Evolutionary conservation across 2,797 vertebrate species (phyloP).

Genomic region (Chelon auratus): DNA sequence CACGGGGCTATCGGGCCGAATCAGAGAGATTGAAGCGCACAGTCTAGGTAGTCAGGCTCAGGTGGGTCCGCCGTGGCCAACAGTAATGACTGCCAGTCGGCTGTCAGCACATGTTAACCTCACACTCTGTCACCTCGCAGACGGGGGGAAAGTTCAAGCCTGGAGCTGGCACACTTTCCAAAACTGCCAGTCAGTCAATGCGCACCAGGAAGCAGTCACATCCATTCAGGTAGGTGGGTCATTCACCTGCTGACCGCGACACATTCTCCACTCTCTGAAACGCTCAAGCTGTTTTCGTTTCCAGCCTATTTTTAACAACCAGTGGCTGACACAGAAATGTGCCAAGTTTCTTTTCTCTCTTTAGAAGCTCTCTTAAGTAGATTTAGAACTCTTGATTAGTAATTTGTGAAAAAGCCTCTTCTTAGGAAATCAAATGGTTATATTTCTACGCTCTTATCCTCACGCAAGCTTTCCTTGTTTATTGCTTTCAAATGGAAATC

Average conservation of each 20-base stretch:
- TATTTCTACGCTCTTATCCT: constrained; percentile 45
- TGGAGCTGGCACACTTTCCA: constrained; percentile 86
- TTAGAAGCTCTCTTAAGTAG: constrained; percentile 28
- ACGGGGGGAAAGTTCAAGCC: constrained; percentile 88
- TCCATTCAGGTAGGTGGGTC: constrained; percentile 85
- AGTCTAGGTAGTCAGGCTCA: constrained; percentile 69
- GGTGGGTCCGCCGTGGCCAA: constrained; percentile 65
- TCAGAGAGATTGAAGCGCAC: constrained; percentile 53
- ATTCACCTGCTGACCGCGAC: constrained; percentile 23
- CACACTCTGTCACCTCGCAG: constrained; percentile 75
- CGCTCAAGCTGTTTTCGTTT: constrained; percentile 40
- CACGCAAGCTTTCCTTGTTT: constrained; percentile 42
- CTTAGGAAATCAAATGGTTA: constrained; percentile 44
- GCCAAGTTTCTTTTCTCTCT: constrained; percentile 8
- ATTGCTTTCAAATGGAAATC: constrained; percentile 67
- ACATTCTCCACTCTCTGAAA: constrained; percentile 10
- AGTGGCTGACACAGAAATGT: constrained; percentile 7
- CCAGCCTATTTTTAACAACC: constrained; percentile 26
- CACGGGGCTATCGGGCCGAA: constrained; percentile 25
- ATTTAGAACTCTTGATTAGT: constrained; percentile 48
- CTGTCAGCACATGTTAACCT: constrained; percentile 73
- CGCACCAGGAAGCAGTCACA: constrained; percentile 85
- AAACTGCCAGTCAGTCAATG: constrained; percentile 85
- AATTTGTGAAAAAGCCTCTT: constrained; percentile 52
- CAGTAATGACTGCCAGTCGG: constrained; percentile 71